Percentiles rank a stretch among this genome's conserved stretches.
Evolutionary conservation across 1,140 invertebrate species (phyloP).

Genomic region (Maconellicoccus hirsutus): DNA sequence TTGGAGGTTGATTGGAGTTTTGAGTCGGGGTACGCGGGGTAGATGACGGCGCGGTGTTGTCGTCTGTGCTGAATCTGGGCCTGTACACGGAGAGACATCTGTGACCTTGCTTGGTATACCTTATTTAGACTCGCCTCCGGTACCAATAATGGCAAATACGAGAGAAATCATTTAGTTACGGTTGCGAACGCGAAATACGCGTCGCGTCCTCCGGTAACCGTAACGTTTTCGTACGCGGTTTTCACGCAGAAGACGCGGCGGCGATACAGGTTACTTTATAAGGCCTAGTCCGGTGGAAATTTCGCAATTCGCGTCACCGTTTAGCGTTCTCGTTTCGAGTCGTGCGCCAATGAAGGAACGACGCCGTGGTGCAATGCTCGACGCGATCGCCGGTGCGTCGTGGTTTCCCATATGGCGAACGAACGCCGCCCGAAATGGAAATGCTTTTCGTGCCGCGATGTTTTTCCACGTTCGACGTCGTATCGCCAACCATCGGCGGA

Average conservation of each 20-base stretch:
- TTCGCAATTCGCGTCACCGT: not conserved
- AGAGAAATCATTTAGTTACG: conserved; percentile 19
- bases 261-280: conserved; percentile 1
- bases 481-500: too few species aligned
- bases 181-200: not conserved
- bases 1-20: too few species aligned
- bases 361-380: not conserved
- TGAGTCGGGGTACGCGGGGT: too few species aligned
- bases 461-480: too few species aligned
- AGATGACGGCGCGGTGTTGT: not conserved
- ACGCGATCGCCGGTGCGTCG: not conserved
- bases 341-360: not conserved
- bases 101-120: conserved; percentile 12
- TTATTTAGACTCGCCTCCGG: conserved; percentile 21
- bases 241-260: not conserved
- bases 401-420: not conserved
- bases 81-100: not conserved
- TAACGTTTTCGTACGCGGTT: too few species aligned
- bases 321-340: not conserved
- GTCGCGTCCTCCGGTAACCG: too few species aligned
- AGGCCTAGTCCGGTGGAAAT: not conserved
- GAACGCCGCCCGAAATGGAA: too few species aligned
- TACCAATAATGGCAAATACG: conserved; percentile 11
- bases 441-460: too few species aligned
- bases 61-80: not conserved